Conservation (phyloP, 2,113 vertebrate species). For the Eulacestoma nigropectus region DNA sequence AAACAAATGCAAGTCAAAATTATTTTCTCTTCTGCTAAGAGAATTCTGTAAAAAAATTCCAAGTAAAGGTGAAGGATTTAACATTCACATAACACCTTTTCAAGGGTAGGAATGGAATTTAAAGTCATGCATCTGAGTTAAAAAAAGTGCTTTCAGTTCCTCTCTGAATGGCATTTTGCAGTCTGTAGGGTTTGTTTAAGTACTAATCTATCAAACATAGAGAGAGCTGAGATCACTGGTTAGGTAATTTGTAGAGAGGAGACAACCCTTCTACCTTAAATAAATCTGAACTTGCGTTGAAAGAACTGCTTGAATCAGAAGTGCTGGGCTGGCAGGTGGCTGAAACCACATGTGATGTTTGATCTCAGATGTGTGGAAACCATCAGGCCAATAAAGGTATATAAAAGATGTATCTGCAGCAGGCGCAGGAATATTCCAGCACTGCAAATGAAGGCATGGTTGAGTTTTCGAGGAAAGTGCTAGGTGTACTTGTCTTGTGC, state of each 20-base stretch:
- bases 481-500: not conserved
- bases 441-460: not conserved
- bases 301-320: not conserved
- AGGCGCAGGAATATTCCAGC: not conserved
- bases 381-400: not conserved
- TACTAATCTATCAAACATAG: not conserved
- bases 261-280: not conserved
- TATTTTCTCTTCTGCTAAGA: not conserved
- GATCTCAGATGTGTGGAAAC: not conserved
- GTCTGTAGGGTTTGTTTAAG: constrained; percentile 28
- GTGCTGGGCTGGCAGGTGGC: not conserved
- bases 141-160: not conserved
- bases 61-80: not conserved
- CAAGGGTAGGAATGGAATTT: not conserved
- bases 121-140: not conserved
- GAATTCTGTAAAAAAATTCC: not conserved
- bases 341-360: not conserved
- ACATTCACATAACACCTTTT: not conserved
- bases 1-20: not conserved
- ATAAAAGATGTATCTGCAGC: not conserved
- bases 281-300: not conserved
- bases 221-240: not conserved
- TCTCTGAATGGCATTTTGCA: not conserved
- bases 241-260: not conserved
- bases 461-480: not conserved